Evolutionary conservation across 2,888 invertebrate genomes (phyloP).

Genomic region (Caenorhabditis angaria): DNA sequence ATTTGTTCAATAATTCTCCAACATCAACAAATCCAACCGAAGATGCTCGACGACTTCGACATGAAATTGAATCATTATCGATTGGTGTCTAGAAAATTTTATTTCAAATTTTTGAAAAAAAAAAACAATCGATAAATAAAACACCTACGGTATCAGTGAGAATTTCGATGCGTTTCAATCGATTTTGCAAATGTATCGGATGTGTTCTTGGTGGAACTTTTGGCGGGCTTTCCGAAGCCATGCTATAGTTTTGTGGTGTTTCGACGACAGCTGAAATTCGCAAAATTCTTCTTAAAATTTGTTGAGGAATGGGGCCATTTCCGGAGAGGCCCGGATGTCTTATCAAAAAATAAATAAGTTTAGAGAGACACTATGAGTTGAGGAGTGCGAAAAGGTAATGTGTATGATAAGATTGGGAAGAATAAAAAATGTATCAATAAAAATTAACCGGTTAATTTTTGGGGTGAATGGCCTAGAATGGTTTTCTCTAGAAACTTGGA

Average conservation of each 20-base stretch:
- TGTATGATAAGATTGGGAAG: background rate
- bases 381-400: background rate
- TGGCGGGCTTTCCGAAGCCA: constrained; percentile 19
- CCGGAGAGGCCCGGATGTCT: background rate
- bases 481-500: background rate
- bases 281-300: background rate
- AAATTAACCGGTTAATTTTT: constrained; percentile 5
- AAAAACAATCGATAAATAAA: background rate
- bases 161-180: constrained; percentile 14
- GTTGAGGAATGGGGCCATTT: background rate
- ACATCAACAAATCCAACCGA: constrained; percentile 44
- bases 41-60: constrained; percentile 33
- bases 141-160: constrained; percentile 3
- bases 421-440: background rate
- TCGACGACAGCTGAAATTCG: background rate
- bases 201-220: constrained; percentile 40
- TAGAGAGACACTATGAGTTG: background rate
- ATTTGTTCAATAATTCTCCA: constrained; percentile 31
- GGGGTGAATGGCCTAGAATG: background rate
- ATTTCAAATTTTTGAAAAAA: background rate
- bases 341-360: background rate
- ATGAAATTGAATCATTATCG: constrained; percentile 19
- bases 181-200: constrained; percentile 39
- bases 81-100: constrained; percentile 15
- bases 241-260: background rate